A percentile compares a stretch with the other conserved stretches of the same genome.
These are phyloP conservation scores for Cotesia congregata DNA, from an alignment of 2,888 invertebrate genomes.

Conservation along the genomic window DNA sequence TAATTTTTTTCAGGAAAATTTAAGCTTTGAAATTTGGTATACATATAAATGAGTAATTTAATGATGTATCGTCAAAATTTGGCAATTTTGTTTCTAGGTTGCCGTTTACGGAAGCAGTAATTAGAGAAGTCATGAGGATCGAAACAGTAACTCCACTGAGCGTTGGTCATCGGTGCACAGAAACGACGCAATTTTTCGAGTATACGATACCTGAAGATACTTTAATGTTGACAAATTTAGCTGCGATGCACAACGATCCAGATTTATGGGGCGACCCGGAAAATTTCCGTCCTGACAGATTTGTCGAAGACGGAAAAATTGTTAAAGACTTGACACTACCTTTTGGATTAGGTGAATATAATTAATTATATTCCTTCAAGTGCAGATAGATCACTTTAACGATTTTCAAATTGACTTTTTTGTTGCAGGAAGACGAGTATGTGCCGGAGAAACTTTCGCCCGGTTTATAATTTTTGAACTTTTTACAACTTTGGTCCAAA, in stretches of 20 bases:
- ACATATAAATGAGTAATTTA: neutral
- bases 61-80: neutral
- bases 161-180: constrained; percentile 73
- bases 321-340: constrained; percentile 75
- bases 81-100: constrained; percentile 67
- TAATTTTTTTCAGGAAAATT: neutral
- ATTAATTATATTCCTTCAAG: too few relatives aligned
- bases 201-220: constrained; percentile 75
- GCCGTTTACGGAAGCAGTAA: constrained; percentile 76
- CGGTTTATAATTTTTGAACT: constrained; percentile 77
- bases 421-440: constrained; percentile 75
- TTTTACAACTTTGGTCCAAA: constrained; percentile 76
- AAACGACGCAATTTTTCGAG: constrained; percentile 73
- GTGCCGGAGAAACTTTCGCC: constrained; percentile 81
- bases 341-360: constrained; percentile 76
- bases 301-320: constrained; percentile 73
- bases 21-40: neutral
- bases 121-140: constrained; percentile 75
- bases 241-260: constrained; percentile 74
- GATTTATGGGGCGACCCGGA: constrained; percentile 78
- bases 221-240: constrained; percentile 73
- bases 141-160: constrained; percentile 76
- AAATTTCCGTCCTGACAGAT: constrained; percentile 78
- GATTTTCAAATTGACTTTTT: too few relatives aligned
- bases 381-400: too few relatives aligned